Conservation (phyloP, 2,797 vertebrate species). For the Gambelia wislizenii region DNA sequence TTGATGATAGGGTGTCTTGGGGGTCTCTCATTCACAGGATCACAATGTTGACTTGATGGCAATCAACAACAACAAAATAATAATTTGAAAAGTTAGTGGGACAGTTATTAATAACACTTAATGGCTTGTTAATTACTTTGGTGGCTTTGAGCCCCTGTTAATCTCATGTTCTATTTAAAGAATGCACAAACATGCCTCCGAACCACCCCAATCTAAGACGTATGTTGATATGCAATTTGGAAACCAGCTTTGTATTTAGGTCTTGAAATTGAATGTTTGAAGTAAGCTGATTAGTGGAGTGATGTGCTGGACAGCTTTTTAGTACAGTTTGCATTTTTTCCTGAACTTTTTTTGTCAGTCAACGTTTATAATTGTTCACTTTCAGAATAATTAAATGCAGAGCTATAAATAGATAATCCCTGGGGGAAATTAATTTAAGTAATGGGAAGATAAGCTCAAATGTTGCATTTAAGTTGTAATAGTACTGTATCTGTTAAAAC, state of each 20-base stretch:
- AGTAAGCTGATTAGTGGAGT: slow-evolving; percentile 15
- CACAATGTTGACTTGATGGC: too few species aligned
- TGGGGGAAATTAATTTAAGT: slow-evolving; percentile 62
- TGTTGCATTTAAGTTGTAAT: not conserved
- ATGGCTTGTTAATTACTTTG: slow-evolving; percentile 39
- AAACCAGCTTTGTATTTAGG: slow-evolving; percentile 27
- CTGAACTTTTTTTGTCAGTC: slow-evolving; percentile 63
- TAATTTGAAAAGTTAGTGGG: slow-evolving; percentile 27
- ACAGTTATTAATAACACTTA: slow-evolving; percentile 14
- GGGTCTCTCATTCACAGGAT: too few species aligned
- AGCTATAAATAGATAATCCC: slow-evolving; percentile 62
- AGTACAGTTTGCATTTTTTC: slow-evolving; percentile 53
- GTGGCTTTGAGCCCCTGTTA: slow-evolving; percentile 25
- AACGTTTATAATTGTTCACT: slow-evolving; percentile 64
- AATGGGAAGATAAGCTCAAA: slow-evolving; percentile 9
- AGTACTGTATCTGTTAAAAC: not conserved
- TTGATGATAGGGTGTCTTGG: too few species aligned
- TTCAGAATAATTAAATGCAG: slow-evolving; percentile 69
- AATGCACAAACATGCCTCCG: not conserved
- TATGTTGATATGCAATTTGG: not conserved
- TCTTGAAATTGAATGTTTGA: slow-evolving; percentile 5
- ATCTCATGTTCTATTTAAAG: slow-evolving; percentile 18
- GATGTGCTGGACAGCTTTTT: slow-evolving; percentile 45
- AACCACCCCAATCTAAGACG: not conserved
- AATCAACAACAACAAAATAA: not conserved